These are phyloP conservation scores for Xanthia icteritia DNA, from an alignment of 2,888 invertebrate species.

Conservation along the genomic window DNA sequence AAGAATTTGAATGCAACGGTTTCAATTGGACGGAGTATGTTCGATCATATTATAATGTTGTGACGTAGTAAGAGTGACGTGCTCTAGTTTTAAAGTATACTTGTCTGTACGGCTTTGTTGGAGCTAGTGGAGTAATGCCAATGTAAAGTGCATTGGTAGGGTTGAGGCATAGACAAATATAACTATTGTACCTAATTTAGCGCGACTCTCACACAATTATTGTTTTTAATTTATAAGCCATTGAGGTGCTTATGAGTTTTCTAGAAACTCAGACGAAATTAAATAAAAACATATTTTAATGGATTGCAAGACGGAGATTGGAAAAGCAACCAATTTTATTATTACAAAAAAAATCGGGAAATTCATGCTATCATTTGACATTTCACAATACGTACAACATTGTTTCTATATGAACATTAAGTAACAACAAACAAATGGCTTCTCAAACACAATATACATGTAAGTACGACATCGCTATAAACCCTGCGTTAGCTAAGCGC, in stretches of 20 bases:
- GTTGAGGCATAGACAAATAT: not conserved
- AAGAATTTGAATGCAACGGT: conserved; percentile 74
- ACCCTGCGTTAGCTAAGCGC: conserved; percentile 70
- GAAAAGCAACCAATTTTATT: not conserved
- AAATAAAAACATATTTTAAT: not conserved
- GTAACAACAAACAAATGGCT: conserved; percentile 54
- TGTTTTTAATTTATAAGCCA: not conserved
- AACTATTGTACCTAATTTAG: not conserved
- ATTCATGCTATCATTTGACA: not conserved
- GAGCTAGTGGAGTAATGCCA: conserved; percentile 26
- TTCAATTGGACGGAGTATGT: conserved; percentile 68
- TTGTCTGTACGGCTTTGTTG: conserved; percentile 4
- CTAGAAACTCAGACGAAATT: no score
- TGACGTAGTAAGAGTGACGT: conserved; percentile 61
- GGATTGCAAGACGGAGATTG: not conserved
- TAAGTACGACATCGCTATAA: conserved; percentile 66
- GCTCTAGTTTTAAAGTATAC: conserved; percentile 44
- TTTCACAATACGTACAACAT: conserved; percentile 6
- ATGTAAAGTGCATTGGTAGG: conserved; percentile 27
- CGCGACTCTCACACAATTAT: not conserved
- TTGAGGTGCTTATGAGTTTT: no score
- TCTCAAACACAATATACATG: conserved; percentile 48
- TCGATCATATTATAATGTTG: conserved; percentile 62
- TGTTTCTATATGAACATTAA: conserved; percentile 20
- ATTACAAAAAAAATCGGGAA: not conserved